Base-by-base conservation (phyloP, 2,113 vertebrate genomes). In the Gallinago paraguaiae region DNA sequence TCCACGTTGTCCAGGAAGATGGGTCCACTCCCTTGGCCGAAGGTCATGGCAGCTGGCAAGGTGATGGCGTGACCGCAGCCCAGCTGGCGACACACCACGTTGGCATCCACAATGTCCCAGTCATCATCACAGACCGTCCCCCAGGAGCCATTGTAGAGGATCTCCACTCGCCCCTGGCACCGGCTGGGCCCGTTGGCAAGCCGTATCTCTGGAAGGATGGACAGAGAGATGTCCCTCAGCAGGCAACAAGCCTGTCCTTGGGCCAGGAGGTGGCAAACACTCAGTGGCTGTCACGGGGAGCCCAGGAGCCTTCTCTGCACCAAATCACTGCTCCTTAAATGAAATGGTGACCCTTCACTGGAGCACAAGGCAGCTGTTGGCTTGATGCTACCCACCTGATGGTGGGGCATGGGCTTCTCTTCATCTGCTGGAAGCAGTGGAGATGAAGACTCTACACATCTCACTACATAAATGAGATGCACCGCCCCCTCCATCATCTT, bases 71-170 rank as follows among this genome's bases (percentile, higher is more conserved):
- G 94, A 15, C 99, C 99, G 0, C 99, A 99, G 75, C 97, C 97
- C 97, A 99, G 96, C 98, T 99, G 99, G 51, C 97, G 98, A 61
- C 99, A 99, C 92, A 99, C 99, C 82, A 99, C 98, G 3, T 98
- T 99, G 96, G 99, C 99, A 1, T 99, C 99, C 96, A 99, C 98
- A 59, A 99, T 98, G 95, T 99, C 99, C 99, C 99, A 99, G 97
- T 99, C 99, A 0, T 99, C 99, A 0, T 99, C 99, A 0, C 99
- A 99, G 65, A 99, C 99, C 0, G 99, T 99, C 54, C 99, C 99
- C 99, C 99, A 99, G 23, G 98, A 97, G 45, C 96, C 97, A 0
- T 99, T 98, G 86, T 99, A 97, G 68, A 97, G 93, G 96, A 99
- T 98, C 97, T 99, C 99, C 96, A 99, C 98, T 3, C 99, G 98